phyloP scores from a whole-genome alignment of 2,113 vertebrate genomes.

The Grammatotria lemairii region DNA sequence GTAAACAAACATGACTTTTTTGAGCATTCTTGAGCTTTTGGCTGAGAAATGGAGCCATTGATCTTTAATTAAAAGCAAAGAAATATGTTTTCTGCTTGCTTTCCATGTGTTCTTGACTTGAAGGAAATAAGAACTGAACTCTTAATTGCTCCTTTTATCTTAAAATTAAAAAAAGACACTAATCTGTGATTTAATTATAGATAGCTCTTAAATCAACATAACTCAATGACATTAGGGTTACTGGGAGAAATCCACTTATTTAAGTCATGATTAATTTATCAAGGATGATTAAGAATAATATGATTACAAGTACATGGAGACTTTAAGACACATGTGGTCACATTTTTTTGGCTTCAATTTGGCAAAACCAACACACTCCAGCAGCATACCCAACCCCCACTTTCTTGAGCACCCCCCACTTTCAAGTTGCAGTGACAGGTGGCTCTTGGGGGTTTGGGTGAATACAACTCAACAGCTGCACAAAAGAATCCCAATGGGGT shows the following conservation, averaged over 20 bases:
- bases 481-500: conserved; percentile 64
- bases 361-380: neutral
- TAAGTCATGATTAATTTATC: neutral
- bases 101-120: neutral
- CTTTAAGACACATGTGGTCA: neutral
- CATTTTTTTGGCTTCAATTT: neutral
- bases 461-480: conserved; percentile 70
- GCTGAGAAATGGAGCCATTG: neutral
- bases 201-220: neutral
- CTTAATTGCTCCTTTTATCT: neutral
- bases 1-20: neutral
- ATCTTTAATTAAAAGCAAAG: neutral
- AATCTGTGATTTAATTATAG: conserved; percentile 18
- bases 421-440: conserved; percentile 74
- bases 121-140: neutral
- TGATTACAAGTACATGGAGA: neutral
- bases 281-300: neutral
- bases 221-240: neutral
- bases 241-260: neutral
- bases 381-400: conserved; percentile 28
- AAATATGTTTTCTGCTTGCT: neutral
- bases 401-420: conserved; percentile 19
- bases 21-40: neutral
- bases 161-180: neutral
- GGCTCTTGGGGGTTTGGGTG: conserved; percentile 64